A percentile compares a stretch with the other conserved stretches of the same genome.
Conservation (phyloP, 2,797 vertebrate species). For the Labroides dimidiatus region DNA sequence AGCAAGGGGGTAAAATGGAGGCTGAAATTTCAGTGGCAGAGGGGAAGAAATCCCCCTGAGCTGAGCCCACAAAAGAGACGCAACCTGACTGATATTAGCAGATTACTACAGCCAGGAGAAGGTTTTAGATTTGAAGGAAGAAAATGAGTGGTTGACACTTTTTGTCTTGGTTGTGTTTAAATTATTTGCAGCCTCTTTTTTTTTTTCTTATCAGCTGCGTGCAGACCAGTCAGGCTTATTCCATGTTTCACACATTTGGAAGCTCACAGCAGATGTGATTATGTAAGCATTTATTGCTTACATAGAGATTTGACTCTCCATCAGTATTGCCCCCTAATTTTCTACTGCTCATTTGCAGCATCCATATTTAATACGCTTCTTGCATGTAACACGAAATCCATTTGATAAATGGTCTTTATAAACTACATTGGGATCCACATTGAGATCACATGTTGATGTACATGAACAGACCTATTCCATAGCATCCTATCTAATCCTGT, state of each 20-base stretch:
- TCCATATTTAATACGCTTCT: constrained; percentile 13
- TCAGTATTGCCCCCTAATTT: constrained; percentile 31
- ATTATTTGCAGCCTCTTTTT: constrained; percentile 19
- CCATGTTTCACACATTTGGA: constrained; percentile 64
- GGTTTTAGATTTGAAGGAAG: constrained; percentile 22
- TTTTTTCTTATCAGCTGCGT: constrained; percentile 46
- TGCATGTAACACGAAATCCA: constrained; percentile 4
- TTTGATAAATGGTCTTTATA: constrained; percentile 9
- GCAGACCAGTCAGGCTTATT: constrained; percentile 58
- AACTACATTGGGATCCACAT: constrained; percentile 9
- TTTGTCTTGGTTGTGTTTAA: constrained; percentile 23
- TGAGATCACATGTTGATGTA: constrained; percentile 1
- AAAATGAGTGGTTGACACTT: constrained; percentile 29
- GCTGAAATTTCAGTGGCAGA: constrained; percentile 72
- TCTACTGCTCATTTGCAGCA: constrained; percentile 15
- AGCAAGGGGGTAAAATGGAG: constrained; percentile 83
- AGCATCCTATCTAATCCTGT: constrained; percentile 10
- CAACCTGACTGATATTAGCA: constrained; percentile 70
- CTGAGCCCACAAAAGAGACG: constrained; percentile 67
- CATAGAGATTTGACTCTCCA: constrained; percentile 48
- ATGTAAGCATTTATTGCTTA: constrained; percentile 74
- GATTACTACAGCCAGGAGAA: constrained; percentile 55
- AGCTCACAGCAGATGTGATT: constrained; percentile 71
- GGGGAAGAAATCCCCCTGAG: constrained; percentile 73
- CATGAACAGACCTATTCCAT: constrained; percentile 16